These are phyloP conservation scores for Epizoanthus stellaris DNA, from an alignment of 92 coral and sea anemone genomes.

Conservation along the genomic window DNA sequence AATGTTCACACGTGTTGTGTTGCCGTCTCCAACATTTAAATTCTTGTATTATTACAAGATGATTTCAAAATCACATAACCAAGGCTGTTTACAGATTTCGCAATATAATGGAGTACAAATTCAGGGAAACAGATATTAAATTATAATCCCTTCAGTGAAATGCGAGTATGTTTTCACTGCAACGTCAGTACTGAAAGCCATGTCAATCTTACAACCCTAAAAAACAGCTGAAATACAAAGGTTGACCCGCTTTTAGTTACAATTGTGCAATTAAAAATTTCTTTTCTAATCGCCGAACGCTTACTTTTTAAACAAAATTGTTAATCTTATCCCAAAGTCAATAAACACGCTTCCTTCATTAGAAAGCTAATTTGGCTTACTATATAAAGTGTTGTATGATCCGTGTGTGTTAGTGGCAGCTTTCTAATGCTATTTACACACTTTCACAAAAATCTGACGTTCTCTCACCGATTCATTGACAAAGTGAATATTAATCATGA, in stretches of 20 bases:
- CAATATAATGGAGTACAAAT: not conserved
- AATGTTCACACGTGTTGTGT: no score
- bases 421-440: constrained; percentile 35
- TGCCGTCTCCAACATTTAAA: no score
- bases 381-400: constrained; percentile 40
- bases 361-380: constrained; percentile 33
- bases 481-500: not conserved
- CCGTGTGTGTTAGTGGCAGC: constrained; percentile 26
- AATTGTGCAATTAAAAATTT: constrained; percentile 7
- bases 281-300: not conserved
- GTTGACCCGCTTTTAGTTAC: not conserved
- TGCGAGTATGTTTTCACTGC: no score
- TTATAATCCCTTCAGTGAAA: no score
- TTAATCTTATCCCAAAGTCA: constrained; percentile 24
- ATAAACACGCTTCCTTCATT: constrained; percentile 27
- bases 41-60: not conserved
- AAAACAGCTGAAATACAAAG: constrained; percentile 14
- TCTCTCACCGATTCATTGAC: not conserved
- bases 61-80: not conserved
- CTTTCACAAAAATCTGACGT: not conserved
- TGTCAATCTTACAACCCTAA: no score
- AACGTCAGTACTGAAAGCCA: no score
- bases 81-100: constrained; percentile 20
- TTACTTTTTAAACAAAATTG: not conserved
- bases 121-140: not conserved